These are phyloP conservation scores for Ornithoptera priamus DNA, from an alignment of 2,888 invertebrate genomes.

Conservation along the genomic window DNA sequence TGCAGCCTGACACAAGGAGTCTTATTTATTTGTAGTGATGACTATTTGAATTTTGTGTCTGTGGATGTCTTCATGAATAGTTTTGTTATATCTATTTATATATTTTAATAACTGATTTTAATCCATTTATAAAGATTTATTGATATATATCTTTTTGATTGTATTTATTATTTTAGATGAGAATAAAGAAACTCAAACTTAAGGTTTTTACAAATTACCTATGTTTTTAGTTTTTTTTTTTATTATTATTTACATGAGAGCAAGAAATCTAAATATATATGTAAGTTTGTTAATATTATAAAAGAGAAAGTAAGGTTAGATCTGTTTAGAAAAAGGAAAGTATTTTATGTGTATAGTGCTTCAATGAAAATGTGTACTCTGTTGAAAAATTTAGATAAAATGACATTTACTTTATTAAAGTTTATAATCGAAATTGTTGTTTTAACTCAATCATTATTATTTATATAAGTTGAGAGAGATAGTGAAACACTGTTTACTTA, in stretches of 20 bases:
- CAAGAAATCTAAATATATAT: neutral
- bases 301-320: neutral
- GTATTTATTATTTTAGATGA: neutral
- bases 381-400: conserved; percentile 8
- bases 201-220: neutral
- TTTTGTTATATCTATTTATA: neutral
- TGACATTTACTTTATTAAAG: neutral
- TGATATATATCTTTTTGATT: neutral
- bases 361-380: conserved; percentile 8
- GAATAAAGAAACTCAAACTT: neutral
- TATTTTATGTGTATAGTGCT: conserved; percentile 2
- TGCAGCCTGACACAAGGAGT: neutral
- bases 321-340: conserved; percentile 9
- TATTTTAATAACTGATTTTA: neutral
- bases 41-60: conserved; percentile 7
- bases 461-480: too few relatives aligned
- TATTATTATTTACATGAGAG: neutral
- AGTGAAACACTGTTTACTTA: too few relatives aligned
- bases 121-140: neutral
- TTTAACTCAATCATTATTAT: neutral
- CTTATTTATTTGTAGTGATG: conserved; percentile 1
- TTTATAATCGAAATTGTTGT: neutral
- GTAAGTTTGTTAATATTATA: neutral
- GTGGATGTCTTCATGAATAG: neutral
- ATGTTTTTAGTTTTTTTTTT: neutral